These are phyloP conservation scores for Archocentrus centrarchus DNA, from an alignment of 2,113 vertebrate species.

Conservation along the genomic window DNA sequence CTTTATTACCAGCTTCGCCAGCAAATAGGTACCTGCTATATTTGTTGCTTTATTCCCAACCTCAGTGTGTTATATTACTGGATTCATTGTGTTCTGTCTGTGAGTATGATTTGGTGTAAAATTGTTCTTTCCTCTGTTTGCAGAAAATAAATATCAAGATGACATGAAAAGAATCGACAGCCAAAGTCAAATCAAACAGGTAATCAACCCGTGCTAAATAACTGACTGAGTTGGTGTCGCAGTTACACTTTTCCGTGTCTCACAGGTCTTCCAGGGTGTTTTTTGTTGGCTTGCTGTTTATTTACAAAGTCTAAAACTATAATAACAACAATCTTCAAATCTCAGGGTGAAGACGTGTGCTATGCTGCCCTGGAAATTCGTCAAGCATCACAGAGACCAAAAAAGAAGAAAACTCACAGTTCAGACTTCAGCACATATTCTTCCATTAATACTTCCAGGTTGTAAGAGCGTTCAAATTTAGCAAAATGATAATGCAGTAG, in stretches of 20 bases:
- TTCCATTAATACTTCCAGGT: conserved; percentile 11
- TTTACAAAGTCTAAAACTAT: background rate
- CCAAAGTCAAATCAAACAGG: background rate
- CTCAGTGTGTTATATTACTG: background rate
- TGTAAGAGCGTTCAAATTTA: background rate
- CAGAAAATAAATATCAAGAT: background rate
- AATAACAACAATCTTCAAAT: conserved; percentile 9
- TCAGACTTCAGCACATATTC: conserved; percentile 52
- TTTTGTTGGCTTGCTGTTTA: background rate
- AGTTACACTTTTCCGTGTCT: background rate
- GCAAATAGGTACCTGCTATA: background rate
- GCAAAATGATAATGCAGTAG: background rate
- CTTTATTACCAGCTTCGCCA: background rate
- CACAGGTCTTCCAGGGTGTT: background rate
- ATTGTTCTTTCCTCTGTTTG: background rate
- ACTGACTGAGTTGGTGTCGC: background rate
- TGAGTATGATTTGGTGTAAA: background rate
- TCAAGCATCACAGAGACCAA: conserved; percentile 31
- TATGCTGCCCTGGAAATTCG: conserved; percentile 44
- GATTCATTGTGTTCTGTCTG: background rate
- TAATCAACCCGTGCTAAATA: background rate
- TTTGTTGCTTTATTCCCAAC: background rate
- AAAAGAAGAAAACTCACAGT: conserved; percentile 16
- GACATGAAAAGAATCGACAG: background rate
- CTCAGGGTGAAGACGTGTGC: conserved; percentile 48